These are phyloP conservation scores for Darevskia mixta DNA, from an alignment of 2,797 vertebrate genomes.

Conservation along the genomic window DNA sequence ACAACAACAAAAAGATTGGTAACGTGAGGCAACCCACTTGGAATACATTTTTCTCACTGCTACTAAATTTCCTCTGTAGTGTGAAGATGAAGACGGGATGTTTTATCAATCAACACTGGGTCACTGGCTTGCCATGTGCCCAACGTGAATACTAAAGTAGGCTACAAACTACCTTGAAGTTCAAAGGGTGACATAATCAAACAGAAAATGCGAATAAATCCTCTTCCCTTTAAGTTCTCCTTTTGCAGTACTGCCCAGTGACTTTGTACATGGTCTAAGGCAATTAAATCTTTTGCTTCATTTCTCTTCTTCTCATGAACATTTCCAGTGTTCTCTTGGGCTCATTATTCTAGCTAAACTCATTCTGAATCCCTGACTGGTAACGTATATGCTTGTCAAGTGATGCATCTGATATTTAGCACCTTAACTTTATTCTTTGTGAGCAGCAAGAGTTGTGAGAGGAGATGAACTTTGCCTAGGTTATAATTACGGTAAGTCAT, in stretches of 20 bases:
- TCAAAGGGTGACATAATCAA: neutral
- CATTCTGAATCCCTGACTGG: neutral
- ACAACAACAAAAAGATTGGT: too few relatives aligned
- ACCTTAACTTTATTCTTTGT: neutral
- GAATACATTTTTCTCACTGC: neutral
- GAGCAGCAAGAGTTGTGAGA: neutral
- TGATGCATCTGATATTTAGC: neutral
- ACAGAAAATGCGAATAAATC: neutral
- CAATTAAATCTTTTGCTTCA: neutral
- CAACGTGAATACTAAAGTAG: neutral
- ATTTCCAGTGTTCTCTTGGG: neutral
- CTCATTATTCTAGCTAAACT: neutral
- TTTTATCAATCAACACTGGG: neutral
- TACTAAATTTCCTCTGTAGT: neutral
- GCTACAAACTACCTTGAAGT: neutral
- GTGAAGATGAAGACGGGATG: neutral
- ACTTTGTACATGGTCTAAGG: neutral
- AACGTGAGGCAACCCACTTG: neutral
- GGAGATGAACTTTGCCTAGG: neutral
- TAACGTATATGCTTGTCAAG: neutral
- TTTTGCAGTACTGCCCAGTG: neutral
- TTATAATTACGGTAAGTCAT: neutral
- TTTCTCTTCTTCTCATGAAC: neutral
- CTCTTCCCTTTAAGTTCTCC: neutral
- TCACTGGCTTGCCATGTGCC: neutral